Evolutionary conservation across 2,113 vertebrate species (phyloP).

Genomic region (Leucopternis melanops): DNA sequence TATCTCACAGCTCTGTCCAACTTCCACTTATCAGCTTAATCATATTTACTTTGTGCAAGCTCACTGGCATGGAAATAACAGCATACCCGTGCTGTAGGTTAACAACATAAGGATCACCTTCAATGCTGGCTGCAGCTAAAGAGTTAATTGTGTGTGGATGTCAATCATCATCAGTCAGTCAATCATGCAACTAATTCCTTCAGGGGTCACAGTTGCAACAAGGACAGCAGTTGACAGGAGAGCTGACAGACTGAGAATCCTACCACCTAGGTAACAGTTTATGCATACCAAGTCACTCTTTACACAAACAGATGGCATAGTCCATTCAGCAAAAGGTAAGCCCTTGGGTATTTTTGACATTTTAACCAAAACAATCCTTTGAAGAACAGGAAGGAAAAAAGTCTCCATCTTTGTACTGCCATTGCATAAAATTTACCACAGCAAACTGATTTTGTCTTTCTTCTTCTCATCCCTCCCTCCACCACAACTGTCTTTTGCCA

Average conservation of each 20-base stretch:
- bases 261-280: slow-evolving; percentile 42
- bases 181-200: slow-evolving; percentile 63
- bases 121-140: slow-evolving; percentile 15
- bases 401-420: neutral
- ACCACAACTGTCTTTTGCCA: neutral
- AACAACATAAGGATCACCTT: slow-evolving; percentile 8
- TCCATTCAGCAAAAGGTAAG: slow-evolving; percentile 16
- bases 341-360: slow-evolving; percentile 37
- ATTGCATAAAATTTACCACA: neutral
- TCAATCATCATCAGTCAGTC: slow-evolving; percentile 65
- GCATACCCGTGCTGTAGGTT: neutral
- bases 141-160: slow-evolving; percentile 53
- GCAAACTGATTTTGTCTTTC: neutral
- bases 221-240: slow-evolving; percentile 41
- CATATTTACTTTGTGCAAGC: neutral
- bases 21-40: neutral
- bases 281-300: slow-evolving; percentile 28
- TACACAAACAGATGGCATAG: slow-evolving; percentile 34
- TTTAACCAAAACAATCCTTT: slow-evolving; percentile 42
- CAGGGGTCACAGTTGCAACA: slow-evolving; percentile 59
- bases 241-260: slow-evolving; percentile 49
- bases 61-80: neutral
- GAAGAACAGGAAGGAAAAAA: neutral
- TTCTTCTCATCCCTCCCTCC: neutral
- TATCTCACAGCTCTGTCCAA: neutral